Conservation (phyloP, 2,888 invertebrate genomes). For the Coelopa pilipes region DNA sequence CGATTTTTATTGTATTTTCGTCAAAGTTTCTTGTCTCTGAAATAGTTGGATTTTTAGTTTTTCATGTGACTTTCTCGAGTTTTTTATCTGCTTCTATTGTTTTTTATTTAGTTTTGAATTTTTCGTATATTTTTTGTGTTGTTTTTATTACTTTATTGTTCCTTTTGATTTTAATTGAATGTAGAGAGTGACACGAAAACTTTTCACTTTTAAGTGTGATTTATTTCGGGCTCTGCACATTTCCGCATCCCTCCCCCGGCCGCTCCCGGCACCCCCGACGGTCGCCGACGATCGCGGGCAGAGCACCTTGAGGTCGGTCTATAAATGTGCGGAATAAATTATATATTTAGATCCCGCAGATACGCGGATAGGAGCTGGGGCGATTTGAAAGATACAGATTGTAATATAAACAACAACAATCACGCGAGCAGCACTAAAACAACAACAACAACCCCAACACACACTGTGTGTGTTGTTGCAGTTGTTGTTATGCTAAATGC, state of each 20-base stretch:
- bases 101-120: not conserved
- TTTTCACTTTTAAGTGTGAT: constrained; percentile 14
- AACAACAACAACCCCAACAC: not conserved
- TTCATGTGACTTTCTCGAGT: not conserved
- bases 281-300: not conserved
- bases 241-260: not conserved
- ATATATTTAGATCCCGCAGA: constrained; percentile 31
- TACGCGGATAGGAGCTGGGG: not conserved
- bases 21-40: not conserved
- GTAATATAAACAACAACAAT: constrained; percentile 9
- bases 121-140: not conserved
- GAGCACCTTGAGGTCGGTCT: constrained; percentile 33
- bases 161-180: not conserved
- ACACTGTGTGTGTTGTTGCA: not conserved
- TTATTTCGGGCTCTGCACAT: not conserved
- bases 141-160: not conserved
- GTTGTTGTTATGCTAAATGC: not conserved
- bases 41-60: not conserved
- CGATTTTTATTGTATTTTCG: not conserved
- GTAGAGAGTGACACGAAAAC: not conserved
- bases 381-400: no score
- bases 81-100: not conserved
- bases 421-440: not conserved
- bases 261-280: constrained; percentile 9
- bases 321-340: constrained; percentile 32